Conservation (phyloP, 1,140 invertebrate genomes). For the Melitaea cinxia region DNA sequence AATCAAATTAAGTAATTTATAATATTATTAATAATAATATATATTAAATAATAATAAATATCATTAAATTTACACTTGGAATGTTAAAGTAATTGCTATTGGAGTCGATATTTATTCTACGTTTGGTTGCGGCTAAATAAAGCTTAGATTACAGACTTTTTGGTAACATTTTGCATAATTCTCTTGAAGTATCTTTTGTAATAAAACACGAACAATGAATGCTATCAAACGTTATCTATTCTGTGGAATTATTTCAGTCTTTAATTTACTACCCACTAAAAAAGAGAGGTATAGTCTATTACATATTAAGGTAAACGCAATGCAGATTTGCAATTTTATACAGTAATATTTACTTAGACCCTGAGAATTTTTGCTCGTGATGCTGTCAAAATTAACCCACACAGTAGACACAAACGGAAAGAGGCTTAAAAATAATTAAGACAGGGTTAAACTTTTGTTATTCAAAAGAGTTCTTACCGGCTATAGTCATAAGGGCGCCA, state of each 20-base stretch:
- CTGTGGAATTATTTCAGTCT: not conserved
- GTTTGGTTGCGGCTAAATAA: not conserved
- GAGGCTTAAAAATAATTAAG: not conserved
- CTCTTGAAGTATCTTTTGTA: not conserved
- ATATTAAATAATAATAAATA: too few species aligned
- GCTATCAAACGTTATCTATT: not conserved
- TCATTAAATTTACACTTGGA: not conserved
- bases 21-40: too few species aligned
- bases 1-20: too few species aligned
- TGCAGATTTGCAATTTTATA: too few species aligned
- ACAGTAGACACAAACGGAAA: not conserved
- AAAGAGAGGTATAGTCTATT: not conserved
- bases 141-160: constrained; percentile 1
- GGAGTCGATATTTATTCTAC: not conserved
- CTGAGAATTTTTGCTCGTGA: too few species aligned
- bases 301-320: too few species aligned
- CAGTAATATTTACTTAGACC: too few species aligned
- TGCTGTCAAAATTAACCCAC: too few species aligned
- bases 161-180: constrained; percentile 7
- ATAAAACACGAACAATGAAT: not conserved
- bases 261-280: not conserved
- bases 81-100: too few species aligned
- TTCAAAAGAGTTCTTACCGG: constrained; percentile 48
- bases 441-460: not conserved
- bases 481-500: constrained; percentile 85